Evolutionary conservation across 2,113 vertebrate genomes (phyloP), one percentile per base, ranked within the genome.

Genomic region (Chinchilla lanigera): DNA sequence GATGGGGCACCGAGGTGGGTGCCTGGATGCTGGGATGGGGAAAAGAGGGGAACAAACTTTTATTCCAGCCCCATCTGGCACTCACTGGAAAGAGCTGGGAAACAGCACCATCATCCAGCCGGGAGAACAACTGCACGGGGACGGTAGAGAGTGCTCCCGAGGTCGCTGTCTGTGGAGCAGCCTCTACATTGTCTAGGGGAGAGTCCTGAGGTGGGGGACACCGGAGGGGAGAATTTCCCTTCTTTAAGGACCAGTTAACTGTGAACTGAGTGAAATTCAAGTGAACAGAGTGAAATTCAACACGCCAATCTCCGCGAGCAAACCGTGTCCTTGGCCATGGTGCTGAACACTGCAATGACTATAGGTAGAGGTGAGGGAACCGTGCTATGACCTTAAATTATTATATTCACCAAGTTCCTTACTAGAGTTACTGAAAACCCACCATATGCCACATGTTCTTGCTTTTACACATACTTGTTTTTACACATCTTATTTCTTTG

Each of bases 291-390:
- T 52, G 69, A 58, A 80, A 75, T 26, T n/a, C 41, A 33, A 22
- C 61, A 54, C 38, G 14, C 44, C 38, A 1, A 38, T 38, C 33
- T 26, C 9, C 26, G 38, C 17, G 26, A 5, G 4, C 69, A 56
- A 47, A n/a, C 75, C 16, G 22, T 69, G 92, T 56, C 86, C 26
- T 13, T 94, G 89, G 56, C 92, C 95, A 17, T 89, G 83, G 96
- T 95, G 80, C 92, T 97, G 97, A 96, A 96, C 6, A 2, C n/a
- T 20, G 12, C 73, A n/a, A 30, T 24, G 38, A 5, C 61, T 28
- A 3, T 16, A 19, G 3, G n/a, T 6, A 24, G 33, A 84, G 22
- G 16, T 0, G 22, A 44, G 26, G n/a, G 65, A 80, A 54, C 17
- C 52, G 20, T 0, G 61, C 50, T 44, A 8, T 50, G 83, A 73